Evolutionary conservation across 2,797 vertebrate species (phyloP).

Genomic region (Gephyroberyx darwinii): DNA sequence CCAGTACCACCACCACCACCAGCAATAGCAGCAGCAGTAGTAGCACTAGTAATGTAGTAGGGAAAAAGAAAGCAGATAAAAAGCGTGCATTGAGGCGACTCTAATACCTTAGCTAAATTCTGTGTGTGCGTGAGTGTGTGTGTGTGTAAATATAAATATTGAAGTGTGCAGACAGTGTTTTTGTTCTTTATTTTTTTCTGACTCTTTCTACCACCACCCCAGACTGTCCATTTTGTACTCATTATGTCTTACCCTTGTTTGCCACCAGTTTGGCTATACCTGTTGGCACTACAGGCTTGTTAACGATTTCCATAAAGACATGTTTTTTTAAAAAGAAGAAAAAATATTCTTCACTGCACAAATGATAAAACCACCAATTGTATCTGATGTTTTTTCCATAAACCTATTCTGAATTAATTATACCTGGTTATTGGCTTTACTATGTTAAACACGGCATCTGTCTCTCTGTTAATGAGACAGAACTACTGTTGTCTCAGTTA

Average conservation of each 20-base stretch:
- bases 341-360: slow-evolving; percentile 25
- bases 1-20: slow-evolving; percentile 67
- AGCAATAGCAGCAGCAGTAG: slow-evolving; percentile 76
- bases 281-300: slow-evolving; percentile 45
- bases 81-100: slow-evolving; percentile 92
- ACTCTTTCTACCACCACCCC: slow-evolving; percentile 61
- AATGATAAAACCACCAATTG: slow-evolving; percentile 42
- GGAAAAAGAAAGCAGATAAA: slow-evolving; percentile 95
- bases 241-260: slow-evolving; percentile 45
- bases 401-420: slow-evolving; percentile 41
- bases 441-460: slow-evolving; percentile 50
- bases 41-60: slow-evolving; percentile 81
- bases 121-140: slow-evolving; percentile 50
- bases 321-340: slow-evolving; percentile 35
- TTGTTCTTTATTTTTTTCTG: slow-evolving; percentile 62
- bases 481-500: slow-evolving; percentile 29
- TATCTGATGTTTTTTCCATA: slow-evolving; percentile 28
- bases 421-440: slow-evolving; percentile 42
- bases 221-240: slow-evolving; percentile 71
- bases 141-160: slow-evolving; percentile 80
- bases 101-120: slow-evolving; percentile 76
- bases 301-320: slow-evolving; percentile 55
- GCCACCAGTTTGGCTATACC: slow-evolving; percentile 46
- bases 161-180: slow-evolving; percentile 77
- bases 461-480: slow-evolving; percentile 36